Percentiles rank a stretch among this genome's conserved stretches.
phyloP scores from a whole-genome alignment of 1,140 invertebrate species.

The Aplysia californica region DNA sequence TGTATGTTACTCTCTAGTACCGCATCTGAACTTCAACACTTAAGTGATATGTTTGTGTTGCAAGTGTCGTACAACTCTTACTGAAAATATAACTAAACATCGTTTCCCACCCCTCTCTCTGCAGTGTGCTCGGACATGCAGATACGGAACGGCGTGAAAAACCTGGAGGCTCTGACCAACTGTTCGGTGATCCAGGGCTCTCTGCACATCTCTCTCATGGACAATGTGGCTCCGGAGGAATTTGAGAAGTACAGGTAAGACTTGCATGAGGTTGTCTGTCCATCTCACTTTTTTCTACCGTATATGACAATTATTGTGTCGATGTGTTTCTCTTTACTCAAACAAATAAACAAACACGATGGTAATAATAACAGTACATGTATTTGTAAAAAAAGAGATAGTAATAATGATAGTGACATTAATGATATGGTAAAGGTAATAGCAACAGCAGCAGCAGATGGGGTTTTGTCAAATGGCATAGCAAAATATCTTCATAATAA shows the following conservation, averaged over 20 bases:
- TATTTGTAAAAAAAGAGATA: background rate
- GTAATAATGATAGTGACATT: background rate
- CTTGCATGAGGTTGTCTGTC: too few species aligned
- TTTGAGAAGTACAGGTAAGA: constrained; percentile 43
- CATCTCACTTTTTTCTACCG: too few species aligned
- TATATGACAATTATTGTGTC: too few species aligned
- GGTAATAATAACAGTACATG: background rate
- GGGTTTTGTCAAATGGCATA: background rate
- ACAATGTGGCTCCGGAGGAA: constrained; percentile 45
- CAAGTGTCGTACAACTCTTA: too few species aligned
- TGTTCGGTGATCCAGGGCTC: constrained; percentile 90
- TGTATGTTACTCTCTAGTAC: background rate
- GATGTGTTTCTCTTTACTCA: background rate
- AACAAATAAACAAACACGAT: background rate
- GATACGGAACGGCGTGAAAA: constrained; percentile 75
- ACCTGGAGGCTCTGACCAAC: constrained; percentile 78
- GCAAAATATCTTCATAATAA: too few species aligned
- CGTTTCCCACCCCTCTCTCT: constrained; percentile 16
- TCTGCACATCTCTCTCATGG: constrained; percentile 82
- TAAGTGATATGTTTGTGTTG: too few species aligned
- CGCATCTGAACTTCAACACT: too few species aligned
- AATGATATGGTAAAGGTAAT: background rate
- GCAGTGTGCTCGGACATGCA: constrained; percentile 49
- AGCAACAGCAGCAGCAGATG: background rate
- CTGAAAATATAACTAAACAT: background rate